These are phyloP conservation scores for Plusia festucae DNA, from an alignment of 2,888 invertebrate genomes.

Conservation along the genomic window DNA sequence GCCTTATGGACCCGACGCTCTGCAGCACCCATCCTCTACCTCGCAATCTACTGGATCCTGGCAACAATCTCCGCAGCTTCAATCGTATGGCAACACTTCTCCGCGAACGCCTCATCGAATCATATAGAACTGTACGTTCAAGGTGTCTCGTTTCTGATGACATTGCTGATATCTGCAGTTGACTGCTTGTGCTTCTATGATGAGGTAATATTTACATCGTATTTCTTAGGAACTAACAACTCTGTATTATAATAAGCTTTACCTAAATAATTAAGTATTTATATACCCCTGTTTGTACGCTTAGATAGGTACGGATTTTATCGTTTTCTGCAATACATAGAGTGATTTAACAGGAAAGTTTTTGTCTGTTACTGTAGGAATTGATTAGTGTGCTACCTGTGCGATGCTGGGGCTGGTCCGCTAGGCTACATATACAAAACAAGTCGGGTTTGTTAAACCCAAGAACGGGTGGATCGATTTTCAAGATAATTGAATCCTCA, in stretches of 20 bases:
- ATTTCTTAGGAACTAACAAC: neutral
- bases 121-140: constrained; percentile 78
- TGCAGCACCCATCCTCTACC: constrained; percentile 81
- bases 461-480: too few species aligned
- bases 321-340: too few species aligned
- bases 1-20: constrained; percentile 79
- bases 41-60: constrained; percentile 84
- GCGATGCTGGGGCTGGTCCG: too few species aligned
- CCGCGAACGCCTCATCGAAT: constrained; percentile 55
- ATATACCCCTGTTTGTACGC: too few species aligned
- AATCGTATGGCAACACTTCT: constrained; percentile 71
- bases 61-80: constrained; percentile 73
- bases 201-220: constrained; percentile 70
- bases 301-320: too few species aligned
- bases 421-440: too few species aligned
- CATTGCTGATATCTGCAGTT: constrained; percentile 73
- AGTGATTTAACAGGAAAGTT: too few species aligned
- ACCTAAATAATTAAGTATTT: too few species aligned
- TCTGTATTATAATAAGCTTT: neutral
- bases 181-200: constrained; percentile 85
- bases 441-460: too few species aligned
- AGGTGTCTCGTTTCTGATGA: constrained; percentile 68
- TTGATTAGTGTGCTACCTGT: too few species aligned
- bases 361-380: too few species aligned
- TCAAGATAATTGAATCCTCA: too few species aligned